Evolutionary conservation across 1,140 invertebrate genomes (phyloP).

Genomic region (Brachionus sp.): DNA sequence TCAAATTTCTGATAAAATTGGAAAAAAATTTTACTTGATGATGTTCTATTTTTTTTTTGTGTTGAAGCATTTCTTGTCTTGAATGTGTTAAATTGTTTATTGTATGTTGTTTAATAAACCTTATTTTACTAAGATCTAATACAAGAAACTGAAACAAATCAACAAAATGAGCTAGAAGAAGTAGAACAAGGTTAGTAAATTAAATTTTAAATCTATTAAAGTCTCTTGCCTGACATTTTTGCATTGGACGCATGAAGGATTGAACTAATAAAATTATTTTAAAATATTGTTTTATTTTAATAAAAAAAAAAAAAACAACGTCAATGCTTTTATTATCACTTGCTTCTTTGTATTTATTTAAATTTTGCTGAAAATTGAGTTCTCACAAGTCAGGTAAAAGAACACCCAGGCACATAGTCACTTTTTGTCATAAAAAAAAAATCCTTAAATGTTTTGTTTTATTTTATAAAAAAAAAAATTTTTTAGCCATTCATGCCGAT

Average conservation of each 20-base stretch:
- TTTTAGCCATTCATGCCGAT: background rate
- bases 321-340: conserved; percentile 25
- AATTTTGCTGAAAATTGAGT: background rate
- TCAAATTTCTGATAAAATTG: too few species aligned
- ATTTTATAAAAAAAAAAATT: background rate
- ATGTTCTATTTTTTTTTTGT: background rate
- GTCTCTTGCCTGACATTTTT: background rate
- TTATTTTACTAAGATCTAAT: background rate
- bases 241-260: conserved; percentile 11
- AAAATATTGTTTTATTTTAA: background rate
- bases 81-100: background rate
- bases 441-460: background rate
- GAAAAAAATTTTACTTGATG: background rate
- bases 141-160: background rate
- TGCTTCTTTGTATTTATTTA: background rate
- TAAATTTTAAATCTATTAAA: background rate
- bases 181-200: conserved; percentile 34
- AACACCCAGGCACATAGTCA: background rate
- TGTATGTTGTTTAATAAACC: background rate
- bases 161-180: conserved; percentile 29
- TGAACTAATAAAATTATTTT: background rate
- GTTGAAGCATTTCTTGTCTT: too few species aligned
- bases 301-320: background rate
- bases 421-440: background rate
- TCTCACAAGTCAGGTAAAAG: background rate